Conservation (phyloP, 2,797 vertebrate genomes). For the Poeciliopsis gracilis region DNA sequence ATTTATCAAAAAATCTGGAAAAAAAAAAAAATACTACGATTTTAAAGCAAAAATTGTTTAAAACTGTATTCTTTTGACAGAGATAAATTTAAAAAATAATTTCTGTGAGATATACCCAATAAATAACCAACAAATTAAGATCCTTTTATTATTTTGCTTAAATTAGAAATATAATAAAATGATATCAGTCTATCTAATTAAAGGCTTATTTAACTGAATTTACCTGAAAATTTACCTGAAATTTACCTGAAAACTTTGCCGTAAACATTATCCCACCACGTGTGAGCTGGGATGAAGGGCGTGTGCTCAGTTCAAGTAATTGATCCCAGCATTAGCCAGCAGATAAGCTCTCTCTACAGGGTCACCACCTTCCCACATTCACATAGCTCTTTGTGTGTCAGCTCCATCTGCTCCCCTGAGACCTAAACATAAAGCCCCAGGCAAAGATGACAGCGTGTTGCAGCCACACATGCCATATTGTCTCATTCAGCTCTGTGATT, state of each 20-base stretch:
- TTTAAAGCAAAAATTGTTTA: neutral
- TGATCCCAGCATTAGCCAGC: constrained; percentile 42
- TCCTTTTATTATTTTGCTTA: neutral
- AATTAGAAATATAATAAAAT: neutral
- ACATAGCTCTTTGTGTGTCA: constrained; percentile 37
- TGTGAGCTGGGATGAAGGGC: constrained; percentile 16
- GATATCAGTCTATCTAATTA: neutral
- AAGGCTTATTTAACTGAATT: neutral
- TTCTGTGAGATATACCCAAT: neutral
- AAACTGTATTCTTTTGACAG: neutral
- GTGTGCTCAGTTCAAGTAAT: constrained; percentile 34
- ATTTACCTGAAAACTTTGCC: neutral
- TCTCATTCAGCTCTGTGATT: constrained; percentile 1
- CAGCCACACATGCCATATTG: constrained; percentile 26
- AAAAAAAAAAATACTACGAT: neutral
- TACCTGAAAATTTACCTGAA: no score
- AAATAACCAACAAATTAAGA: neutral
- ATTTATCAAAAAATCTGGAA: neutral
- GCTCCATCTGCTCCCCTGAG: constrained; percentile 63
- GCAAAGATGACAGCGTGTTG: constrained; percentile 30
- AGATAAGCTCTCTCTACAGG: constrained; percentile 49
- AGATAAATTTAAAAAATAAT: neutral
- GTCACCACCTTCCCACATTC: constrained; percentile 71
- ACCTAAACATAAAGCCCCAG: constrained; percentile 46
- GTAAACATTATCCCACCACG: neutral